Base-by-base conservation (phyloP, 2,797 vertebrate species). In the Peromyscus eremicus region DNA sequence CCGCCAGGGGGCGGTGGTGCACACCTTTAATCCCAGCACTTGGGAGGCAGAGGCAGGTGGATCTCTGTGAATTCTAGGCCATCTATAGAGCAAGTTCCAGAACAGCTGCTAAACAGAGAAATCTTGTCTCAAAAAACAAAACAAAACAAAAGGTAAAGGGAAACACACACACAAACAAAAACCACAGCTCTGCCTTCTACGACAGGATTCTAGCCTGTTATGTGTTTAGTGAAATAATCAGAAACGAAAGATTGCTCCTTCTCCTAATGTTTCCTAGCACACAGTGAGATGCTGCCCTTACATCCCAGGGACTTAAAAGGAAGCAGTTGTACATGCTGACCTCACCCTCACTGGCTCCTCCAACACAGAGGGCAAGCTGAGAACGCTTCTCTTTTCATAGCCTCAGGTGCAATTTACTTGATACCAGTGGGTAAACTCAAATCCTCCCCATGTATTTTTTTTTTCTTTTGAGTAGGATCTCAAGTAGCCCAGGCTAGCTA, bases 141-240 rank as follows among this genome's bases (percentile, higher is more conserved):
- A n/a, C 68, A 71, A 71, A 71, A 37, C n/a, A n/a, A n/a, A 70
- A n/a, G 68, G 70, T 16, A 17, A 70, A n/a, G 17, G 17, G 37
- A 37, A 68, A 68, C 64, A 64, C 23, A 68, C 64, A 29, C 9
- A 34, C 70, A 37, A 71, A 37, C 70, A 37, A 71, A 68, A 32
- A 10, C 8, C 70, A 71, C 43, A 40, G 57, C 3, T 14, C 32
- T 17, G 34, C 27, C 62, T 11, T 91, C 66, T 62, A 32, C 6
- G 14, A 77, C 29, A 46, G 82, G 60, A 82, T 7, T 88, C 79
- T 19, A 46, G 73, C 40, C 70, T 86, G 32, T 55, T 89, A 62
- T 34, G 55, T 25, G 29, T 21, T 84, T 81, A 94, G 89, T n/a
- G 52, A 87, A 95, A 79, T 70, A 85, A 75, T 62, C 52, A 89